Evolutionary conservation across 2,797 vertebrate genomes (phyloP).

Genomic region (Mallotus villosus): DNA sequence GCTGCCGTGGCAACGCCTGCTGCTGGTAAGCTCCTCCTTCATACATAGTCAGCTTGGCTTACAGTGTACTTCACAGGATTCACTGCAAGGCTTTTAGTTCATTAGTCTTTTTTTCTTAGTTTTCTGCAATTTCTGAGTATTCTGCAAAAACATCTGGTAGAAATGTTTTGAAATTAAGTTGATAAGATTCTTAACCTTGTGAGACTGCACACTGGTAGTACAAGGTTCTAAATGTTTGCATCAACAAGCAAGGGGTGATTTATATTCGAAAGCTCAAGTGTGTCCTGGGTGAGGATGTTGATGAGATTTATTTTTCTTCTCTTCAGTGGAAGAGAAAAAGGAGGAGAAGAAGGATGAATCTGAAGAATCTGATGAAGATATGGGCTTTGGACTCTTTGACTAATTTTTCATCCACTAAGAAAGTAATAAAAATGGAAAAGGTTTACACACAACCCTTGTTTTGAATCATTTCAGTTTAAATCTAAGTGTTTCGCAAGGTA

Average conservation of each 20-base stretch:
- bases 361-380: constrained; percentile 83
- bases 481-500: no score
- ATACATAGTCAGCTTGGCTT: no score
- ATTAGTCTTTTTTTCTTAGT: no score
- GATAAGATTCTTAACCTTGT: no score
- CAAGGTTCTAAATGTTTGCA: background rate
- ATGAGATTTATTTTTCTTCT: constrained; percentile 10
- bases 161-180: no score
- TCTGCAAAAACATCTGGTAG: no score
- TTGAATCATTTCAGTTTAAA: no score
- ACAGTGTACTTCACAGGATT: no score
- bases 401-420: constrained; percentile 68
- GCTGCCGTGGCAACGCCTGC: constrained; percentile 72
- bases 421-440: constrained; percentile 79
- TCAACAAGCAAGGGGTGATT: background rate
- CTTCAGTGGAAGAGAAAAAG: constrained; percentile 84
- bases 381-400: constrained; percentile 87
- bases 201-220: no score
- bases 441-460: constrained; percentile 50
- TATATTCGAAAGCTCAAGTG: background rate
- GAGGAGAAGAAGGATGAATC: constrained; percentile 87
- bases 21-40: constrained; percentile 62
- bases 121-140: no score
- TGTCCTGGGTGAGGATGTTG: background rate
- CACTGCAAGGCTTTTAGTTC: no score